Evolutionary conservation across 2,113 vertebrate species (phyloP).

Genomic region (Nothoprocta pentlandii): DNA sequence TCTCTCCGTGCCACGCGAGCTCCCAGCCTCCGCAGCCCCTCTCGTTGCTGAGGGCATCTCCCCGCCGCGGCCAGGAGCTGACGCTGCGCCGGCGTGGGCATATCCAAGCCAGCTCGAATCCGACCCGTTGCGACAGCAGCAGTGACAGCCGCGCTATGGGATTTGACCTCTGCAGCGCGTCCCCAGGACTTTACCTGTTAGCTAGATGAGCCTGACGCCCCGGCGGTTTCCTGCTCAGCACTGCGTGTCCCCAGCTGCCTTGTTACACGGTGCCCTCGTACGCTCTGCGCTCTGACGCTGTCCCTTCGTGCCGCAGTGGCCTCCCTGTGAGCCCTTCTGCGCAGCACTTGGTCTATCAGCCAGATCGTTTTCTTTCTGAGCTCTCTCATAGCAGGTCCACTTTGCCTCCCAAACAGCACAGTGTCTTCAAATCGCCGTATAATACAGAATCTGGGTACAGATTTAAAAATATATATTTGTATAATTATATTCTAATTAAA

Average conservation of each 20-base stretch:
- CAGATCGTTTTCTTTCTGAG: not conserved
- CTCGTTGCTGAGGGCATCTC: not conserved
- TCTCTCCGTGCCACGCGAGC: not conserved
- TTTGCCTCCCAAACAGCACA: not conserved
- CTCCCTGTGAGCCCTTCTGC: not conserved
- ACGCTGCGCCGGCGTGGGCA: not conserved
- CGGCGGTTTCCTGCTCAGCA: not conserved
- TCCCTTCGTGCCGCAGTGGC: not conserved
- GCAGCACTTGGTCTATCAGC: not conserved
- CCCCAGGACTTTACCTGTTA: not conserved
- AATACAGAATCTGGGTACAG: not conserved
- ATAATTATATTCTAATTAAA: not conserved
- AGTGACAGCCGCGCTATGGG: not conserved
- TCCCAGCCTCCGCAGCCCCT: not conserved
- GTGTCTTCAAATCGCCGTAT: not conserved
- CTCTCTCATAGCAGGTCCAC: not conserved
- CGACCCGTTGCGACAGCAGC: not conserved
- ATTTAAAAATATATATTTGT: not conserved
- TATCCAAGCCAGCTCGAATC: not conserved
- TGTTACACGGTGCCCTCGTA: not conserved
- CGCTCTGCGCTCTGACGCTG: accelerated
- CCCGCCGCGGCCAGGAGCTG: not conserved
- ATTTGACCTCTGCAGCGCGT: not conserved
- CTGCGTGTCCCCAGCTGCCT: not conserved
- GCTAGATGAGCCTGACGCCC: not conserved